Evolutionary conservation across 2,797 vertebrate species (phyloP).

Genomic region (Silurus aristotelis): DNA sequence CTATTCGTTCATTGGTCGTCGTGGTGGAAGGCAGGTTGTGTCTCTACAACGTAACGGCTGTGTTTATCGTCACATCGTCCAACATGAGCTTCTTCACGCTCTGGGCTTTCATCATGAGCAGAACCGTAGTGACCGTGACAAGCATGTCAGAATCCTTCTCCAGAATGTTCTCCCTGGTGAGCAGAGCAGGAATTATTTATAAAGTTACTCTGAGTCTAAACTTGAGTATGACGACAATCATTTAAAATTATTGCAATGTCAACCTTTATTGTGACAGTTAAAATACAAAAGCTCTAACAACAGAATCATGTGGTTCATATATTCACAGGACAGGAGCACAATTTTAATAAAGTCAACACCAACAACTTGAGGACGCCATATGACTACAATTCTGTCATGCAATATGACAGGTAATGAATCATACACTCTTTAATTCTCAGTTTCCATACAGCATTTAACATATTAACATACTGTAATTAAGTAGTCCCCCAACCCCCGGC

Average conservation of each 20-base stretch:
- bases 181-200: not conserved
- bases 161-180: slow-evolving; percentile 61
- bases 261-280: too few species aligned
- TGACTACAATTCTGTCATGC: slow-evolving; percentile 57
- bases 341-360: slow-evolving; percentile 14
- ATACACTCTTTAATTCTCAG: not conserved
- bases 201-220: not conserved
- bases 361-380: slow-evolving; percentile 45
- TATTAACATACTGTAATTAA: too few species aligned
- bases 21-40: slow-evolving; percentile 19
- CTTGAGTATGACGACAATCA: not conserved
- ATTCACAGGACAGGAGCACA: not conserved
- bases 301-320: not conserved
- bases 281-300: too few species aligned
- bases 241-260: too few species aligned
- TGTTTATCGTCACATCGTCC: slow-evolving; percentile 27
- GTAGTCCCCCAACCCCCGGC: too few species aligned
- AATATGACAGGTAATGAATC: slow-evolving; percentile 35
- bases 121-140: slow-evolving; percentile 63
- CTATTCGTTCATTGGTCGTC: slow-evolving; percentile 47
- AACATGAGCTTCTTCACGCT: slow-evolving; percentile 71
- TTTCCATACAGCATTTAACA: too few species aligned
- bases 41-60: slow-evolving; percentile 53
- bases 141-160: slow-evolving; percentile 35
- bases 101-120: slow-evolving; percentile 72